Percentiles rank a stretch among this genome's conserved stretches.
Conservation (phyloP, 2,113 vertebrate genomes). For the Natator depressus region DNA sequence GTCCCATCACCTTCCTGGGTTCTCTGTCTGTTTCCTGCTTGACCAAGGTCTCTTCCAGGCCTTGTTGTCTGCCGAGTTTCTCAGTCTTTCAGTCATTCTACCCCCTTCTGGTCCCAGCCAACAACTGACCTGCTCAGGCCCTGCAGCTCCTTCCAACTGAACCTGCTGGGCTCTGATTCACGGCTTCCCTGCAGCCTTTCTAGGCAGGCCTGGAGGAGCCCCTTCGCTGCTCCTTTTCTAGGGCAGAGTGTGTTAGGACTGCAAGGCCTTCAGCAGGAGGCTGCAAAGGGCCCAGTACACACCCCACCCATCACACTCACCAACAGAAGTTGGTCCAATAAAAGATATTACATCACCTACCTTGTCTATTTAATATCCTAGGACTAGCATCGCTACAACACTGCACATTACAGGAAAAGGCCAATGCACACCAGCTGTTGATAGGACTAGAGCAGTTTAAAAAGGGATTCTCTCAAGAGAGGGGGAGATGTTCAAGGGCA, state of each 20-base stretch:
- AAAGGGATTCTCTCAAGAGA: not conserved
- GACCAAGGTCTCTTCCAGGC: not conserved
- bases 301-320: not conserved
- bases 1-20: not conserved
- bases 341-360: not conserved
- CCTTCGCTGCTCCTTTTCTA: not conserved
- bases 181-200: not conserved
- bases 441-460: not conserved
- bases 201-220: not conserved
- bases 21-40: not conserved
- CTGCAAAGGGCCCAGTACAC: not conserved
- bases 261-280: not conserved
- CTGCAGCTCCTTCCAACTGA: not conserved
- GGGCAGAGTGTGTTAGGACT: not conserved
- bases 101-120: not conserved
- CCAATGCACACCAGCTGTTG: not conserved
- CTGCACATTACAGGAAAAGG: not conserved
- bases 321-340: not conserved
- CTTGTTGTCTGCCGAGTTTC: not conserved
- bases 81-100: not conserved
- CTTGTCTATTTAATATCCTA: not conserved
- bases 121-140: not conserved
- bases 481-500: not conserved
- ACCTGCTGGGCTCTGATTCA: not conserved
- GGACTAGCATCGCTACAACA: not conserved